A percentile compares a stretch with the other conserved stretches of the same genome.
Evolutionary conservation across 1,140 invertebrate genomes (phyloP).

Genomic region (Trachymyrmex septentrionalis): DNA sequence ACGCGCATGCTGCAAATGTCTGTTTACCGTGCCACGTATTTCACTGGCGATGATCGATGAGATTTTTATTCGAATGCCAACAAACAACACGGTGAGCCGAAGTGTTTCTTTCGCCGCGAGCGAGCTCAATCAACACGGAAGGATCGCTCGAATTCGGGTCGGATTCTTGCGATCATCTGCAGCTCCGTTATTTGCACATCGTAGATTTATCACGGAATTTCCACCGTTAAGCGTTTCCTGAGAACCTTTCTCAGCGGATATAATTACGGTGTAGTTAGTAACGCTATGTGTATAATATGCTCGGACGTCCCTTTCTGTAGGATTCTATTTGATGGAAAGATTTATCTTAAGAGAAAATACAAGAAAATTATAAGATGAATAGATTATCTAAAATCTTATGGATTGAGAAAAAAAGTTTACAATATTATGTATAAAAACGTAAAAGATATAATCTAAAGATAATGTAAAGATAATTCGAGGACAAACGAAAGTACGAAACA

Average conservation of each 20-base stretch:
- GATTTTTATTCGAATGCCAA: conserved; percentile 35
- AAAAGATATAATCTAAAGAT: background rate
- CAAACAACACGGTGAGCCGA: conserved; percentile 1
- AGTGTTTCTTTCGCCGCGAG: background rate
- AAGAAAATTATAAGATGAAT: background rate
- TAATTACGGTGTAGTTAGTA: conserved; percentile 20
- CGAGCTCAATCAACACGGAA: background rate
- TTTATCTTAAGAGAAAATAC: background rate
- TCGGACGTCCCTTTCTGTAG: background rate
- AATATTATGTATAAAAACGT: background rate
- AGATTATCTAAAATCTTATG: background rate
- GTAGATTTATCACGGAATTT: conserved; percentile 30
- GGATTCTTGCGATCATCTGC: conserved; percentile 1
- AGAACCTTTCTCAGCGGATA: conserved; percentile 1
- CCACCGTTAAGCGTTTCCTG: conserved; percentile 33
- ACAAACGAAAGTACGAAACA: background rate
- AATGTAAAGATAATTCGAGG: background rate
- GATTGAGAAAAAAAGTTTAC: background rate
- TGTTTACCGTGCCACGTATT: conserved; percentile 36
- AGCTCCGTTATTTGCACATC: conserved; percentile 4
- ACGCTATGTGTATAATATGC: background rate
- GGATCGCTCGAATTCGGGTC: conserved; percentile 19
- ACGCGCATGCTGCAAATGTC: conserved; percentile 14
- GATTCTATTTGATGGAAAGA: background rate
- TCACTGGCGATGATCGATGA: conserved; percentile 38